Evolutionary conservation across 1,140 invertebrate species (phyloP).

Genomic region (Drosophila ambigua): DNA sequence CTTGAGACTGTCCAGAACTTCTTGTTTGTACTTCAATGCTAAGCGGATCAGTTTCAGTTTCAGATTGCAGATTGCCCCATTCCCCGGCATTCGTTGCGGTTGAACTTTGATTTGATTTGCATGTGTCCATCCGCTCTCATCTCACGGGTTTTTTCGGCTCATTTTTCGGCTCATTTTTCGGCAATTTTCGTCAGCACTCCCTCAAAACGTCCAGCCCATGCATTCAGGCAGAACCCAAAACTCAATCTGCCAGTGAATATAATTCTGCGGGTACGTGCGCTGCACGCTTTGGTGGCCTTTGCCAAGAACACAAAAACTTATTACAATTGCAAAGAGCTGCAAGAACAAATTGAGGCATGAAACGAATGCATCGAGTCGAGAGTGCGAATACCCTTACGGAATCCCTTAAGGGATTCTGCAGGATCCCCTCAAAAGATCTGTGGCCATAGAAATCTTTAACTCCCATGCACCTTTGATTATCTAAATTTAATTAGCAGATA

Average conservation of each 20-base stretch:
- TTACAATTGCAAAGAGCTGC: constrained; percentile 29
- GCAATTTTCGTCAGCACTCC: constrained; percentile 53
- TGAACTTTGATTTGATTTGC: constrained; percentile 47
- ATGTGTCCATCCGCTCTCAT: constrained; percentile 22
- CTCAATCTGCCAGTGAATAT: constrained; percentile 42
- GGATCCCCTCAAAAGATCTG: background rate
- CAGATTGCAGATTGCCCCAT: constrained; percentile 3
- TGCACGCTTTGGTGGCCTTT: constrained; percentile 60
- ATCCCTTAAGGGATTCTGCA: no score
- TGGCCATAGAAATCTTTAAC: no score
- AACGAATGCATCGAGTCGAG: background rate
- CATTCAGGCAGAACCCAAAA: constrained; percentile 52
- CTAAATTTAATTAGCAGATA: background rate
- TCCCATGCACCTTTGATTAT: background rate
- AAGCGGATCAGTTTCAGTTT: constrained; percentile 70
- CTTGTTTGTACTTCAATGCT: constrained; percentile 23
- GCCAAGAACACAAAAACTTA: constrained; percentile 29
- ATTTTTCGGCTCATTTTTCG: constrained; percentile 39
- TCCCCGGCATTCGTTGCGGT: constrained; percentile 10
- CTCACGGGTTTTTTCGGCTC: constrained; percentile 10
- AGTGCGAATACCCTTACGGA: constrained; percentile 9
- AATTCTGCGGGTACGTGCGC: constrained; percentile 64
- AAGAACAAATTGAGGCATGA: constrained; percentile 10
- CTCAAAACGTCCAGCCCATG: constrained; percentile 23
- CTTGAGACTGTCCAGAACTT: constrained; percentile 12